Percentiles rank a stretch among this genome's conserved stretches.
Conservation (phyloP, 1,140 invertebrate genomes). For the Microplitis demolitor region DNA sequence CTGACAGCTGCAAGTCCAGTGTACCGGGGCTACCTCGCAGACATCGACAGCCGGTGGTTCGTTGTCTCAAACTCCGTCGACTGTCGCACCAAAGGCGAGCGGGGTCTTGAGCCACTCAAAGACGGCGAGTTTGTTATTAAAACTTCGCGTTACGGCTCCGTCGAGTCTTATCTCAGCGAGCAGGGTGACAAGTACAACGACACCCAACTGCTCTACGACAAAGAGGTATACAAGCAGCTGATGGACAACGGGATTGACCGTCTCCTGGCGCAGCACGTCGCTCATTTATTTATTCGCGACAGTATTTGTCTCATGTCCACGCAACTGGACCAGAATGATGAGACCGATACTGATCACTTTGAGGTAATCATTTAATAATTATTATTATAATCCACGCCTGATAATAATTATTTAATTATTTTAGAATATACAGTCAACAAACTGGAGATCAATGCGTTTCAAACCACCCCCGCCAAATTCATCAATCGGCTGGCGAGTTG, state of each 20-base stretch:
- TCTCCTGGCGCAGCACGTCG: conserved; percentile 90
- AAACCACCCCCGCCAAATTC: conserved; percentile 96
- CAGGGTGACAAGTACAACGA: conserved; percentile 91
- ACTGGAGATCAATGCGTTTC: conserved; percentile 99
- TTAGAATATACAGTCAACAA: conserved; percentile 99
- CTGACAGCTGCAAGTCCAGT: conserved; percentile 95
- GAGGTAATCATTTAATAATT: conserved; percentile 70
- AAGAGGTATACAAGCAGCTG: conserved; percentile 81
- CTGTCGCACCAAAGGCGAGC: conserved; percentile 92
- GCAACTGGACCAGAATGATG: conserved; percentile 93
- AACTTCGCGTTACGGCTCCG: conserved; percentile 97
- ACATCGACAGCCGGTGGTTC: conserved; percentile 97
- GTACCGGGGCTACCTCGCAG: conserved; percentile 90
- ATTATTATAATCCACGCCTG: background rate
- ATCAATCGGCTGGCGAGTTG: conserved; percentile 97
- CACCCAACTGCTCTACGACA: conserved; percentile 85
- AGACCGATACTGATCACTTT: conserved; percentile 96
- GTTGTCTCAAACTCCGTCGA: conserved; percentile 95
- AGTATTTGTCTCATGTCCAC: conserved; percentile 95
- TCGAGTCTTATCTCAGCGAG: conserved; percentile 94
- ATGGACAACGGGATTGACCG: conserved; percentile 88
- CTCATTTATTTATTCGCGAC: conserved; percentile 98
- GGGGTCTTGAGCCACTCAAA: conserved; percentile 78
- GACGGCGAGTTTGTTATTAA: conserved; percentile 84
- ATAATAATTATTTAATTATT: conserved; percentile 34